Percentiles rank a stretch among this genome's conserved stretches.
Evolutionary conservation across 2,888 invertebrate species (phyloP).

Genomic region (Ormyrus thymus): DNA sequence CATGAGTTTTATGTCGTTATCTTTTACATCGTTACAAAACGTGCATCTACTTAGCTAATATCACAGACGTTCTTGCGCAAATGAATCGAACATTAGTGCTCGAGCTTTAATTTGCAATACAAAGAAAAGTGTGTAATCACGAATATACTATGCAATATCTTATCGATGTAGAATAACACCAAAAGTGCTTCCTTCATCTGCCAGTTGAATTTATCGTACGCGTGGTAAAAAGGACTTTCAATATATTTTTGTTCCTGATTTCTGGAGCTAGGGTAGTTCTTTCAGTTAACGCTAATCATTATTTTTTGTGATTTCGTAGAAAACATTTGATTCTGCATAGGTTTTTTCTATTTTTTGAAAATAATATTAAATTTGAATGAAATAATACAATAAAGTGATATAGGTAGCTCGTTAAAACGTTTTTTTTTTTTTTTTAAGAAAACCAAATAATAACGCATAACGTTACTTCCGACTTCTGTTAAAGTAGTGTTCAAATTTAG

Average conservation of each 20-base stretch:
- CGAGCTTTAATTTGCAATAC: conserved; percentile 22
- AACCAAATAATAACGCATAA: conserved; percentile 45
- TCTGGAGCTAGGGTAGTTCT: conserved; percentile 37
- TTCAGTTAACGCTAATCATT: conserved; percentile 33
- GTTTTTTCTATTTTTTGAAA: conserved; percentile 44
- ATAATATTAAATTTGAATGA: conserved; percentile 44
- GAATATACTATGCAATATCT: conserved; percentile 38
- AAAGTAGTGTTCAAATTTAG: conserved; percentile 52
- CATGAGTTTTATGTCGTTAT: conserved; percentile 1
- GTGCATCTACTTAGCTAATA: conserved; percentile 16
- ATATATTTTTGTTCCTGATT: conserved; percentile 37
- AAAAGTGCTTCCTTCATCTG: conserved; percentile 56
- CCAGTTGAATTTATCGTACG: conserved; percentile 45
- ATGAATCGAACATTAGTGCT: conserved; percentile 10
- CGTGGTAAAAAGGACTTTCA: neutral
- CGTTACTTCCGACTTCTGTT: conserved; percentile 47
- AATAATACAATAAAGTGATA: conserved; percentile 52
- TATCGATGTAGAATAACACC: conserved; percentile 43
- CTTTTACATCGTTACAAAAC: conserved; percentile 7
- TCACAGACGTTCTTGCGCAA: conserved; percentile 11
- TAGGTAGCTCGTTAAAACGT: conserved; percentile 47
- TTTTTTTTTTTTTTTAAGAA: conserved; percentile 38
- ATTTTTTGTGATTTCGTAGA: conserved; percentile 44
- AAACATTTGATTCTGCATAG: conserved; percentile 45
- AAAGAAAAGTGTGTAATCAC: conserved; percentile 30